Percentiles rank a stretch among this genome's conserved stretches.
phyloP scores from a whole-genome alignment of 2,113 vertebrate species.

The Clarias magur region DNA sequence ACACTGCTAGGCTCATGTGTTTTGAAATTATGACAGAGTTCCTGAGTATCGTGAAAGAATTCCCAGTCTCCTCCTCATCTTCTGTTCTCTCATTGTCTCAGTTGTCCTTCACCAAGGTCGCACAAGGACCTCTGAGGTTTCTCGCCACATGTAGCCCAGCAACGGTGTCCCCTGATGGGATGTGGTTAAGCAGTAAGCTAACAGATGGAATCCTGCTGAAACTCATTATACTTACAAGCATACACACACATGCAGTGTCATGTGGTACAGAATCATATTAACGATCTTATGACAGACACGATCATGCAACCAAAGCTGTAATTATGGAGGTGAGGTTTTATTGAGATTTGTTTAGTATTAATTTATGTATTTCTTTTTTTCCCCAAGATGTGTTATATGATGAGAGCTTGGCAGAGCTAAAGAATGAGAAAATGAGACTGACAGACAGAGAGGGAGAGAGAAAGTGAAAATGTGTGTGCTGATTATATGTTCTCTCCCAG shows the following conservation, averaged over 20 bases:
- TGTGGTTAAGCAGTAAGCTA: slow-evolving; percentile 43
- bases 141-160: slow-evolving; percentile 54
- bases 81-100: neutral
- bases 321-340: neutral
- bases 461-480: slow-evolving; percentile 52
- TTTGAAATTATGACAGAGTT: neutral
- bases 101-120: slow-evolving; percentile 61
- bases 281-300: neutral
- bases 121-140: slow-evolving; percentile 61
- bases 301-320: neutral
- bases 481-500: slow-evolving; percentile 60
- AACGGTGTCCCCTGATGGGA: slow-evolving; percentile 57
- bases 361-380: neutral
- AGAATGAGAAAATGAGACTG: neutral
- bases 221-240: slow-evolving; percentile 17
- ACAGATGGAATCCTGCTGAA: slow-evolving; percentile 48
- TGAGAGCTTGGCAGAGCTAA: neutral
- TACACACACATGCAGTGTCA: neutral
- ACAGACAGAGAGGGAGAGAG: slow-evolving; percentile 35
- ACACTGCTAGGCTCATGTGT: neutral
- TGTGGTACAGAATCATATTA: neutral
- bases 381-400: neutral
- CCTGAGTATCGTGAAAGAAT: neutral
- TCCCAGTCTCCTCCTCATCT: neutral
- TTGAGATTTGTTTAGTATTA: neutral